These are phyloP conservation scores for Cylloceria caligata DNA, from an alignment of 2,888 invertebrate species.

Conservation along the genomic window DNA sequence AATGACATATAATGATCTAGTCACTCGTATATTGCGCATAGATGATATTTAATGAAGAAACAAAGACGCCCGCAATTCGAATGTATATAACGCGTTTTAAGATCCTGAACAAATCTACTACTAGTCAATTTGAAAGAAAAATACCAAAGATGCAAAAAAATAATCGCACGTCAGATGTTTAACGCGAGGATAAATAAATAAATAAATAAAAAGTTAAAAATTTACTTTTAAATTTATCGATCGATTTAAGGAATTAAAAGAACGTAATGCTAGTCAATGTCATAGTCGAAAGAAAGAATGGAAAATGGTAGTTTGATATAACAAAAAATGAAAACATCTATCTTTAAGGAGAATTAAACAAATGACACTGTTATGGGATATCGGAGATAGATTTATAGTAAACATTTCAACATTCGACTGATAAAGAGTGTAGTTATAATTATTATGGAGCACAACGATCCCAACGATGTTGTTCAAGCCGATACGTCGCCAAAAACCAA, in stretches of 20 bases:
- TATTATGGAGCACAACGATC: conserved; percentile 78
- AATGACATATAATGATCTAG: conserved; percentile 48
- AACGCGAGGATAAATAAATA: too few relatives aligned
- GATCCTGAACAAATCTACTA: background rate
- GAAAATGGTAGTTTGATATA: background rate
- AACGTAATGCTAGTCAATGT: too few relatives aligned
- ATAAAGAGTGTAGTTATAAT: background rate
- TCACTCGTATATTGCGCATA: conserved; percentile 2
- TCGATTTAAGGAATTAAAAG: too few relatives aligned
- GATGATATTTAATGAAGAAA: conserved; percentile 4
- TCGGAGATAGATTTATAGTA: background rate
- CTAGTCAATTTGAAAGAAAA: background rate
- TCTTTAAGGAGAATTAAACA: too few relatives aligned
- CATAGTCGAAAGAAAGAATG: background rate
- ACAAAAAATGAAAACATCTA: background rate
- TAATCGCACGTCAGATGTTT: too few relatives aligned
- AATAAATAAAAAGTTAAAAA: background rate
- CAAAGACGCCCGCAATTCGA: background rate
- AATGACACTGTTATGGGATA: background rate
- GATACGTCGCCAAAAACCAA: conserved; percentile 80
- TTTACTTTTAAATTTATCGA: too few relatives aligned
- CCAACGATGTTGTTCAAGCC: conserved; percentile 72
- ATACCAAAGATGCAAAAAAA: background rate
- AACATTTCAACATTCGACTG: background rate
- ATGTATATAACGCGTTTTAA: background rate